Evolutionary conservation across 2,797 vertebrate species (phyloP), one percentile per base, ranked within the genome.

Genomic region (Melanotaenia maccullochi): DNA sequence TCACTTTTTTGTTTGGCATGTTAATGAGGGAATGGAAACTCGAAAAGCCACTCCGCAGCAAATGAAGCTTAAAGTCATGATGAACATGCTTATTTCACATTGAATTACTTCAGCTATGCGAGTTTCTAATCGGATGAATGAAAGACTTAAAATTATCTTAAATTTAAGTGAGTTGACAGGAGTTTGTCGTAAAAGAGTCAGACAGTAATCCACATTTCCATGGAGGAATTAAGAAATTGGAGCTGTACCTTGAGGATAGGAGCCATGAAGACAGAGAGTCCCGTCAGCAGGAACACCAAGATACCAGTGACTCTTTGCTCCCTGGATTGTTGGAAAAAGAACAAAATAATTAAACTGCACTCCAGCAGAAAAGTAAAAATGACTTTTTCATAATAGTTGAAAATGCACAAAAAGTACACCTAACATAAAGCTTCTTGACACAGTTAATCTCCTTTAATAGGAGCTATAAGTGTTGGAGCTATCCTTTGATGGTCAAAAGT

Each of bases 231-330:
- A 71, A 52, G 33, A 71, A 49, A 51, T 18, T 59, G 40, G 62
- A 64, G 58, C 35, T 0, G 1, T 96, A 99, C 98, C 97, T 99
- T 99, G 58, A 99, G 93, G 91, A 99, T 96, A 12, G 98, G 98
- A 68, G 98, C 97, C 97, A 99, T 99, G 78, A 99, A 97, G 87
- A 99, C 97, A 0, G 97, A 99, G 49, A 99, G 93, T 8, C 98
- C 98, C 0, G 97, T 99, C 83, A 99, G 94, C 78, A 99, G 84
- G 91, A 99, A 99, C 60, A 99, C 98, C 0, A 94, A 85, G 78
- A 94, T 84, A n/a, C 98, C 98, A 0, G 98, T 99, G 78, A 99
- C 96, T 86, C 98, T 95, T 90, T 99, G 98, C 88, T 99, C 98
- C 87, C 98, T 99, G 93, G 64, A 93, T 68, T 79, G 79, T 4